A percentile compares a stretch with the other conserved stretches of the same genome.
phyloP scores from a whole-genome alignment of 2,113 vertebrate genomes.

The Leptobrachium leishanense region DNA sequence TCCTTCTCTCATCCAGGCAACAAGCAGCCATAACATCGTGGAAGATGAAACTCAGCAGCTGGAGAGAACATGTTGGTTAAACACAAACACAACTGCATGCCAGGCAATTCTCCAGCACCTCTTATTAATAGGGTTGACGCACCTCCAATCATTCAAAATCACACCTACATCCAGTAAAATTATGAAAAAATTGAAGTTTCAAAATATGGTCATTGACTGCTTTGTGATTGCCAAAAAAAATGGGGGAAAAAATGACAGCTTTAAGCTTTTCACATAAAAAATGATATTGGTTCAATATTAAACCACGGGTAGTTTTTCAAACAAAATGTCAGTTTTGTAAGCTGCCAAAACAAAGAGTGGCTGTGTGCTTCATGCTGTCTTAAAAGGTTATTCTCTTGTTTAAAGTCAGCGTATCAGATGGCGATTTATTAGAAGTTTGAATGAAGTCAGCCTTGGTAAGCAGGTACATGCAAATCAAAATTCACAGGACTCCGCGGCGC shows the following conservation, averaged over 20 bases:
- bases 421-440: constrained; percentile 11
- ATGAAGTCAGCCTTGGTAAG: constrained; percentile 48
- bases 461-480: constrained; percentile 37
- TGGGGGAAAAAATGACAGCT: background rate
- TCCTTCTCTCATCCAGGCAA: too few species aligned
- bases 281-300: constrained; percentile 27
- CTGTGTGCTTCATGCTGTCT: constrained; percentile 41
- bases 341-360: constrained; percentile 44
- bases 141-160: too few species aligned
- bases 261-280: background rate
- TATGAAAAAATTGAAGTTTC: background rate
- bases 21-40: too few species aligned
- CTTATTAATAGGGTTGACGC: too few species aligned
- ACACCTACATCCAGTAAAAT: constrained; percentile 7
- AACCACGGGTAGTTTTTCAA: constrained; percentile 18
- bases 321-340: constrained; percentile 25
- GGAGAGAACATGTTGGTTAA: too few species aligned
- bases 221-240: background rate
- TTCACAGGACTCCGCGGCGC: constrained; percentile 25
- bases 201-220: background rate
- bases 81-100: too few species aligned
- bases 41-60: too few species aligned
- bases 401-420: constrained; percentile 42
- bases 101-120: too few species aligned
- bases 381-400: constrained; percentile 41